Conservation (phyloP, 2,113 vertebrate genomes). For the Oxyura jamaicensis region DNA sequence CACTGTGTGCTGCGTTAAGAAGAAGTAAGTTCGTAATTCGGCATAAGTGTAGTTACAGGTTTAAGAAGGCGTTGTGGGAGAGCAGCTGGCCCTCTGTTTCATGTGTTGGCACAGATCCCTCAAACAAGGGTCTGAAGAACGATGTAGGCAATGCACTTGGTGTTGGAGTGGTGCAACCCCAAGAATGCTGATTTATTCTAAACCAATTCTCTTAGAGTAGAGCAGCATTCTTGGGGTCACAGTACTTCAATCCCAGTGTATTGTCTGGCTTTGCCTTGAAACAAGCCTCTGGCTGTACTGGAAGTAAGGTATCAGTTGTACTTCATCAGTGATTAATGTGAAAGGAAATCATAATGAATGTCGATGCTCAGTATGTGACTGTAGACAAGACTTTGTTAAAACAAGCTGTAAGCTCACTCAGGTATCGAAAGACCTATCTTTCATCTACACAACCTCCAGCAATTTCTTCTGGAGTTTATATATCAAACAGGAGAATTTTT, state of each 20-base stretch:
- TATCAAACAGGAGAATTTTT: neutral
- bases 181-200: neutral
- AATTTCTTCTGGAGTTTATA: neutral
- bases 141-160: neutral
- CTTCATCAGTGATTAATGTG: neutral
- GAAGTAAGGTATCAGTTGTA: neutral
- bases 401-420: neutral
- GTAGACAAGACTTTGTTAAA: neutral
- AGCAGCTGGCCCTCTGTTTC: neutral
- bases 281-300: neutral
- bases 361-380: neutral
- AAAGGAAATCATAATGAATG: neutral
- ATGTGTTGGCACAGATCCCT: neutral
- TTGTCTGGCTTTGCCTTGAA: neutral
- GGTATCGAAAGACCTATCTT: neutral
- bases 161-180: neutral
- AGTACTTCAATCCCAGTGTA: neutral
- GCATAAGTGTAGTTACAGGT: neutral
- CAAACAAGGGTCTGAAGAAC: neutral
- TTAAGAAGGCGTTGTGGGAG: neutral
- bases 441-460: neutral
- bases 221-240: neutral
- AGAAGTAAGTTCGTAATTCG: constrained; percentile 79
- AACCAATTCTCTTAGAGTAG: neutral
- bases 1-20: constrained; percentile 75